These are phyloP conservation scores for Dinomys branickii DNA, from an alignment of 2,113 vertebrate genomes.

Conservation along the genomic window DNA sequence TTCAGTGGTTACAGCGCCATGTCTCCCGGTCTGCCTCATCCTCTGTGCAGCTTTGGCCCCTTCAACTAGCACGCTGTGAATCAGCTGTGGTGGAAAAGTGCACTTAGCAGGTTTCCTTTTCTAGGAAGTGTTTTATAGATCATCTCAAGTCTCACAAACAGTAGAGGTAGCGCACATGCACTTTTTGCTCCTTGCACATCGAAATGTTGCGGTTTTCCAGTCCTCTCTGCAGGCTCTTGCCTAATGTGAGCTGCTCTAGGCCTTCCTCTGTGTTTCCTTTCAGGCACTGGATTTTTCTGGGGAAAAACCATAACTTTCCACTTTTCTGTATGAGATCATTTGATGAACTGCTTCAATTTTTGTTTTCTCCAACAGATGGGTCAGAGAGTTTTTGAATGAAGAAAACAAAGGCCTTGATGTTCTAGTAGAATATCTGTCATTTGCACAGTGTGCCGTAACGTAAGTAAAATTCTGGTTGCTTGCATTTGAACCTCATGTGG, in stretches of 20 bases:
- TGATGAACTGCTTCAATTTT: not conserved
- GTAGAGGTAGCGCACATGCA: not conserved
- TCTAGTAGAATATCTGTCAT: constrained; percentile 98
- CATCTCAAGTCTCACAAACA: not conserved
- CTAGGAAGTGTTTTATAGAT: constrained; percentile 17
- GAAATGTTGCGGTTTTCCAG: not conserved
- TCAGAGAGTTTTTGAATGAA: constrained; percentile 98
- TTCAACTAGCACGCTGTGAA: not conserved
- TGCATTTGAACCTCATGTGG: constrained; percentile 1
- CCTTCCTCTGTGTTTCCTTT: not conserved
- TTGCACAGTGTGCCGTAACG: constrained; percentile 99
- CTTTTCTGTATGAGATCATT: not conserved
- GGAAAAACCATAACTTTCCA: not conserved
- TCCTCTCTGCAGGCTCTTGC: not conserved
- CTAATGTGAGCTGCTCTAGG: not conserved
- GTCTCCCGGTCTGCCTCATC: constrained; percentile 15
- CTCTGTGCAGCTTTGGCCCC: not conserved
- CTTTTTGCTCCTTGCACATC: not conserved
- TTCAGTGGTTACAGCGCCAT: constrained; percentile 46
- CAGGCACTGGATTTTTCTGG: not conserved
- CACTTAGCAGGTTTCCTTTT: constrained; percentile 43
- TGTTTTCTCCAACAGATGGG: constrained; percentile 90
- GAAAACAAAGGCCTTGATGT: constrained; percentile 98
- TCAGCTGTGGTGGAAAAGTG: constrained; percentile 41
- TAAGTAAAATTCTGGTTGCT: constrained; percentile 86